These are phyloP conservation scores for Micrasema longulum DNA, from an alignment of 1,140 invertebrate genomes.

Conservation along the genomic window DNA sequence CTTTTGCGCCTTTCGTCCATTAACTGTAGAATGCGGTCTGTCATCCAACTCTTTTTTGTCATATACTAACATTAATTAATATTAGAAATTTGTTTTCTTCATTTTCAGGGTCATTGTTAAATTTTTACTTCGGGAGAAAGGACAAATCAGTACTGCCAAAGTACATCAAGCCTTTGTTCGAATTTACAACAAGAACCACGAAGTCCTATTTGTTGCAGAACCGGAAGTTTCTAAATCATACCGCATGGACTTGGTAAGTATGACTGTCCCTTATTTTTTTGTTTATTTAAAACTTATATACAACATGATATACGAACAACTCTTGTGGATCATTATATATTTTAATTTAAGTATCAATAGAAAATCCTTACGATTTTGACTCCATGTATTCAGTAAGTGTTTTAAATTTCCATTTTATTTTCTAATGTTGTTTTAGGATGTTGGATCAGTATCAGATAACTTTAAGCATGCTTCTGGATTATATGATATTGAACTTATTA, in stretches of 20 bases:
- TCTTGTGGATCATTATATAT: no score
- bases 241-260: constrained; percentile 88
- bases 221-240: constrained; percentile 86
- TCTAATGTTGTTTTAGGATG: constrained; percentile 72
- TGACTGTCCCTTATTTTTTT: neutral
- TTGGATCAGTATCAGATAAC: constrained; percentile 83
- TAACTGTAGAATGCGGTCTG: no score
- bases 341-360: no score
- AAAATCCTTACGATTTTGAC: no score
- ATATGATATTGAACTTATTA: constrained; percentile 86
- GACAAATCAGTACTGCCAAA: constrained; percentile 74
- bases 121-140: constrained; percentile 83
- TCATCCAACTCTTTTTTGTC: no score
- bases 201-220: constrained; percentile 95
- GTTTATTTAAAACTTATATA: no score
- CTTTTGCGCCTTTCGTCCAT: no score
- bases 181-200: constrained; percentile 77
- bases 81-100: neutral
- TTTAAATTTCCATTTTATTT: no score
- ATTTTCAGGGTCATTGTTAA: constrained; percentile 77
- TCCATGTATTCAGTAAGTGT: no score
- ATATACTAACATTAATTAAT: no score
- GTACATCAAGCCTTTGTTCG: constrained; percentile 95
- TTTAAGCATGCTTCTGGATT: constrained; percentile 82
- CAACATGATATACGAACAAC: no score